Percentiles rank a stretch among this genome's conserved stretches.
Conservation (phyloP, 2,113 vertebrate species). For the Salvelinus namaycush region DNA sequence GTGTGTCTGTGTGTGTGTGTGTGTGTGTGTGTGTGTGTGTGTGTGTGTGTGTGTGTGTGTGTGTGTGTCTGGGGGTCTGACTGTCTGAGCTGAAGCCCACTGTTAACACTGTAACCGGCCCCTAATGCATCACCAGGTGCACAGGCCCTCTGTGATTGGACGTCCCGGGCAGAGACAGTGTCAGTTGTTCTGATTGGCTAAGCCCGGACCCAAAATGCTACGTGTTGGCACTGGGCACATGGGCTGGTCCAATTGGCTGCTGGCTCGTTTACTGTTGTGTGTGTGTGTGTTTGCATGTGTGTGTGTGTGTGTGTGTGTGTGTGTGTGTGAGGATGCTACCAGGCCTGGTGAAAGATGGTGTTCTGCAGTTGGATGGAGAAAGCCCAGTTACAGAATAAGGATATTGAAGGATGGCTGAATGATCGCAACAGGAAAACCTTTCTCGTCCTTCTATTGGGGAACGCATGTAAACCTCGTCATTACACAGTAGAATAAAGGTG, state of each 20-base stretch:
- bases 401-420: too few species aligned
- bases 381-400: background rate
- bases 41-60: slow-evolving; percentile 20
- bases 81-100: slow-evolving; percentile 14
- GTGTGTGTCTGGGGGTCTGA: slow-evolving; percentile 2
- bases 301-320: slow-evolving; percentile 47
- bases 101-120: slow-evolving; percentile 28
- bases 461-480: slow-evolving; percentile 36
- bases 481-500: slow-evolving; percentile 38
- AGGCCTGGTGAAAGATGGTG: background rate
- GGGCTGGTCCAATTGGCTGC: slow-evolving; percentile 57
- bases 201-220: slow-evolving; percentile 52
- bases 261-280: slow-evolving; percentile 40
- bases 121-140: slow-evolving; percentile 63
- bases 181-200: slow-evolving; percentile 64
- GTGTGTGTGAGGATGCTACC: slow-evolving; percentile 6
- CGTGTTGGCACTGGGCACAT: slow-evolving; percentile 22
- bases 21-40: slow-evolving; percentile 27
- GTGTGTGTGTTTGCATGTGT: slow-evolving; percentile 3
- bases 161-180: slow-evolving; percentile 58
- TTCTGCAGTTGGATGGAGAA: slow-evolving; percentile 32
- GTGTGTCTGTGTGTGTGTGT: slow-evolving; percentile 24
- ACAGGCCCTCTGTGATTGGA: slow-evolving; percentile 56
- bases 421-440: too few species aligned
- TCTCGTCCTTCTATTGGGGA: background rate